Base-by-base conservation (phyloP, 2,797 vertebrate genomes). In the Zalophus californianus region DNA sequence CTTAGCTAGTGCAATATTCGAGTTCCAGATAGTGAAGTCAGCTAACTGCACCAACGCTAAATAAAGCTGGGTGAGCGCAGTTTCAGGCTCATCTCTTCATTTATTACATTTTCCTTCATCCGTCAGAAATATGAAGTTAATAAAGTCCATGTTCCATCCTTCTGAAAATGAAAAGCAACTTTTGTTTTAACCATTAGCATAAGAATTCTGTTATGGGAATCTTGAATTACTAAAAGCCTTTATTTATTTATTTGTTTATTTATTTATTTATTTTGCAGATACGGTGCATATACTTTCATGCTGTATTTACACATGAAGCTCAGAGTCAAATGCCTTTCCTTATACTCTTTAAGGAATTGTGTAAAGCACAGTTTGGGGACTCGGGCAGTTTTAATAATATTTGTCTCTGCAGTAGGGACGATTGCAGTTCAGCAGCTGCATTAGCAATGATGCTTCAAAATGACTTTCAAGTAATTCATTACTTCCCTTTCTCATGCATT, bases 381-480 rank as follows among this genome's bases (percentile, higher is more conserved):
- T 80, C 35, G 95, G 80, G 83, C 96, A 96, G 35, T 77, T 80
- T 97, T 97, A 97, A 97, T 98, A 97, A 96, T 95, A 97, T 96
- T 98, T 98, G 78, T 97, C 3, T 97, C 96, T 86, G 85, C 72
- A 91, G 86, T 98, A 98, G 94, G 62, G 50, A 64, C 58, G 92
- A 72, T n/a, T 96, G 83, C 14, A 29, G 92, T 96, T 98, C 98
- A 98, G 77, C 64, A 60, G 9, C 58, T 91, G n/a, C 54, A 94
- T 87, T 96, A 97, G 20, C 50, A 97, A 50, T 78, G 97, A 97
- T 96, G 60, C n/a, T 98, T 98, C 95, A 84, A 98, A 98, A 96
- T 97, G 70, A 97, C 86, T 73, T 86, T 52, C 50, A 97, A 98
- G 73, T 97, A 97, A 97, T 95, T 98, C 0, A 98, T 98, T 97